Evolutionary conservation across 2,113 vertebrate species (phyloP).

Genomic region (Calidris pugnax): DNA sequence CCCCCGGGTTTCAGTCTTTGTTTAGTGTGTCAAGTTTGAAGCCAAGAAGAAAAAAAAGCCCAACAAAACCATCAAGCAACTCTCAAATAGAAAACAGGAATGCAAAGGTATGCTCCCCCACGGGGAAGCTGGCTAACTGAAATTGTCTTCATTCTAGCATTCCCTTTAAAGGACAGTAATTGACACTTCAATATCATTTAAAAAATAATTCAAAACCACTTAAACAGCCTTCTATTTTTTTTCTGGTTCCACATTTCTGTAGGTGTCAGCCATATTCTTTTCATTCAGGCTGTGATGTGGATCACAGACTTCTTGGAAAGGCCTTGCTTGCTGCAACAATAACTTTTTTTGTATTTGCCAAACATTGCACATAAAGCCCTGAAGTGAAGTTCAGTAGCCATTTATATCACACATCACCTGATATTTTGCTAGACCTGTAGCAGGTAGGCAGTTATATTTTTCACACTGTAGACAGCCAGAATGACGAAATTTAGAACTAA

Average conservation of each 20-base stretch:
- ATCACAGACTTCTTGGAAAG: neutral
- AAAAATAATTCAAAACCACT: neutral
- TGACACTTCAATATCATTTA: neutral
- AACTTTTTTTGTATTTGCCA: neutral
- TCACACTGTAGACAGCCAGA: neutral
- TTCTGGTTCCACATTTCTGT: neutral
- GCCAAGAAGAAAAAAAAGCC: neutral
- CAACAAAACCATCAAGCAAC: neutral
- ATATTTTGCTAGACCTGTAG: neutral
- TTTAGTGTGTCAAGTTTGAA: neutral
- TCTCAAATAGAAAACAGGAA: conserved; percentile 22
- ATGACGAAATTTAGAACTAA: neutral
- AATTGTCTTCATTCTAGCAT: neutral
- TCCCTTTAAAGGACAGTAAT: neutral
- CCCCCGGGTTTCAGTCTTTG: neutral
- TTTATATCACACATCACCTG: neutral
- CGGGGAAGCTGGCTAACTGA: neutral
- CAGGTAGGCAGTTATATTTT: neutral
- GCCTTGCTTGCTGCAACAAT: neutral
- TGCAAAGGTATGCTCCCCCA: neutral
- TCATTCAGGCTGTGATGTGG: neutral
- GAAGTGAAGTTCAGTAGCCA: neutral
- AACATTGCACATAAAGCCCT: neutral
- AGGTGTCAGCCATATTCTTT: neutral
- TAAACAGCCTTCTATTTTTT: neutral